Evolutionary conservation across 2,113 vertebrate genomes (phyloP).

Genomic region (Serilophus lunatus): DNA sequence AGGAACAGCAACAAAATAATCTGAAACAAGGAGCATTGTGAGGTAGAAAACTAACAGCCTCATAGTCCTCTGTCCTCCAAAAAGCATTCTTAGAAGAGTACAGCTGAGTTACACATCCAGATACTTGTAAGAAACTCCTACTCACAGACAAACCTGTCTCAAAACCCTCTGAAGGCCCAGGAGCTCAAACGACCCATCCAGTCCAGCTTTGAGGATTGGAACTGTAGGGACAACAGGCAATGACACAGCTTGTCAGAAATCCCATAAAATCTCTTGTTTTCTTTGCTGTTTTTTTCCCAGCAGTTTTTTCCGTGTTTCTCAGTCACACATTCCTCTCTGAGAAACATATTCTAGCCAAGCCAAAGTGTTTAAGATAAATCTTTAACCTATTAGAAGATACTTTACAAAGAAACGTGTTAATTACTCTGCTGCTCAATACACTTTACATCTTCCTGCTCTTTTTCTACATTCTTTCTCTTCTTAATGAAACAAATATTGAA

Average conservation of each 20-base stretch:
- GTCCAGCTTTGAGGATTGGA: neutral
- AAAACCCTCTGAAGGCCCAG: neutral
- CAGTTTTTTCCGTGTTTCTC: neutral
- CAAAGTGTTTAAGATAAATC: neutral
- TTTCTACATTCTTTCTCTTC: neutral
- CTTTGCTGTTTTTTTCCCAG: neutral
- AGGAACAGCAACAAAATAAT: neutral
- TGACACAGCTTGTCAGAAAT: neutral
- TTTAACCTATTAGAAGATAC: neutral
- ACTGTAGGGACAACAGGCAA: neutral
- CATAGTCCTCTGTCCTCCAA: neutral
- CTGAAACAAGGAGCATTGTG: neutral
- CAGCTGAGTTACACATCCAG: neutral
- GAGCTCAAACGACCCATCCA: neutral
- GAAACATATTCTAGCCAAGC: neutral
- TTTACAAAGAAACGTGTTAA: neutral
- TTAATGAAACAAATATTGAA: neutral
- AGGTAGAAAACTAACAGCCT: neutral
- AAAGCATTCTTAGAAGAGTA: neutral
- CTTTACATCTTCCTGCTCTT: neutral
- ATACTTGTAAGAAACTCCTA: neutral
- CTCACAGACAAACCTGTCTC: neutral
- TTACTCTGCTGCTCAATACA: neutral
- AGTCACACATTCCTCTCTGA: conserved; percentile 10
- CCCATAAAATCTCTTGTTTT: neutral